Percentiles rank a stretch among this genome's conserved stretches.
Conservation (phyloP, 2,888 invertebrate genomes). For the Myopa tessellatipennis region DNA sequence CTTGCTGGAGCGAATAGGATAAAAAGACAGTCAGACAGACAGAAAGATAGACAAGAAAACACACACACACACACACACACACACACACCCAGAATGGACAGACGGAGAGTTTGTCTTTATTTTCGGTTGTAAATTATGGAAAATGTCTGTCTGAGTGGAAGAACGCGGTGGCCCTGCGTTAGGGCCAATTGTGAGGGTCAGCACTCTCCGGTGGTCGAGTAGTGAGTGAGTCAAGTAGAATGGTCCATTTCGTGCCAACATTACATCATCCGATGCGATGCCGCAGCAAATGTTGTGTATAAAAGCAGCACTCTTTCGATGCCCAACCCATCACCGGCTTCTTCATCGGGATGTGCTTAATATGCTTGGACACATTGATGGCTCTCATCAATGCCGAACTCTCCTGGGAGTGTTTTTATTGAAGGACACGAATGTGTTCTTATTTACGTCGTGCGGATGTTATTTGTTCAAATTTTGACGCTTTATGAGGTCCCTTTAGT, state of each 20-base stretch:
- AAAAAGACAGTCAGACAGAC: not conserved
- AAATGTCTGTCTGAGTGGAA: slow-evolving; percentile 20
- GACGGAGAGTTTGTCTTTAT: not conserved
- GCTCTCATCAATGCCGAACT: slow-evolving; percentile 49
- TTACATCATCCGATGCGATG: slow-evolving; percentile 50
- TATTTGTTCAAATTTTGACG: slow-evolving; percentile 48
- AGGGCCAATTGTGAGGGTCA: slow-evolving; percentile 33
- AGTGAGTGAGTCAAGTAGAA: slow-evolving; percentile 18
- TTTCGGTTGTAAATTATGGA: slow-evolving; percentile 44
- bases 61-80: not conserved
- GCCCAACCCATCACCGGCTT: not conserved
- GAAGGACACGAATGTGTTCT: slow-evolving; percentile 43
- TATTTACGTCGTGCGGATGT: slow-evolving; percentile 35
- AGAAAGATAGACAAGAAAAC: not conserved
- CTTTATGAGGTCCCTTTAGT: slow-evolving; percentile 55
- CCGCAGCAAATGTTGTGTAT: slow-evolving; percentile 43
- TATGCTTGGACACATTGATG: slow-evolving; percentile 51
- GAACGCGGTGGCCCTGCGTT: slow-evolving; percentile 18
- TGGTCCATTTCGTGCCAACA: slow-evolving; percentile 44
- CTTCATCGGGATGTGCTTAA: slow-evolving; percentile 43
- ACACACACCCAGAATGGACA: not conserved
- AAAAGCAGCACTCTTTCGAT: slow-evolving; percentile 24
- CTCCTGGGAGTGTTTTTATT: slow-evolving; percentile 50
- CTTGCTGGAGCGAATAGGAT: slow-evolving; percentile 30
- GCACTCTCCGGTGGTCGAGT: slow-evolving; percentile 16